Conservation (phyloP, 2,888 invertebrate species). For the Temnothorax rugatulus region DNA sequence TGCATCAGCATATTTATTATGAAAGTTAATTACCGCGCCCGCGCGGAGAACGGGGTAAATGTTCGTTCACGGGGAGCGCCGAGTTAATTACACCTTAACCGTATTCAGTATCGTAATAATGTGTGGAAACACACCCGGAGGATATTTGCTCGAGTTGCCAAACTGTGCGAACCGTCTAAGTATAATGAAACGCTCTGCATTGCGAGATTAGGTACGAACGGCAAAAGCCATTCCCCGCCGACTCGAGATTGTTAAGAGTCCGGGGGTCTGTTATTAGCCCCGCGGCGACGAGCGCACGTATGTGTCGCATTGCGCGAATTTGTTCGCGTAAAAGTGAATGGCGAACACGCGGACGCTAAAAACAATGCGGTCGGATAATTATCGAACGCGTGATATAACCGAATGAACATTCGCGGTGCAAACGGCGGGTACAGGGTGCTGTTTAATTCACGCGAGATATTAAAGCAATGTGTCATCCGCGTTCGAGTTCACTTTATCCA, state of each 20-base stretch:
- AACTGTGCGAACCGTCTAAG: conserved; percentile 39
- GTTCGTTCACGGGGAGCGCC: conserved; percentile 1
- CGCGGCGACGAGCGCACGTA: neutral
- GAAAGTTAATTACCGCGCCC: conserved; percentile 38
- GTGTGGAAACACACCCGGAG: conserved; percentile 50
- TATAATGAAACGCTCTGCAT: conserved; percentile 47
- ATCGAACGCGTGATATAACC: conserved; percentile 34
- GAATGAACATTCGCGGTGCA: neutral
- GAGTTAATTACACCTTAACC: conserved; percentile 52
- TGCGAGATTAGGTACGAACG: conserved; percentile 45
- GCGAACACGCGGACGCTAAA: neutral
- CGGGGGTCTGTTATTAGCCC: conserved; percentile 26
- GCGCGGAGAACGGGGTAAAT: neutral
- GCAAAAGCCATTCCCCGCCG: conserved; percentile 31
- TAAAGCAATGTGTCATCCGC: conserved; percentile 39
- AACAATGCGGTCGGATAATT: conserved; percentile 41
- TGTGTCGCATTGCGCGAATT: neutral
- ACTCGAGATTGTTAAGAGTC: conserved; percentile 45
- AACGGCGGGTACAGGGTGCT: neutral
- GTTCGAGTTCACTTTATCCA: neutral
- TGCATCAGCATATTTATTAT: conserved; percentile 35
- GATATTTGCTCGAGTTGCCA: conserved; percentile 44
- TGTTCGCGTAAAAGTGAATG: neutral
- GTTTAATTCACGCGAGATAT: conserved; percentile 41
- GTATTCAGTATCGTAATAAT: conserved; percentile 51